Evolutionary conservation across 1,140 invertebrate genomes (phyloP).

Genomic region (Probaryconus sp.): DNA sequence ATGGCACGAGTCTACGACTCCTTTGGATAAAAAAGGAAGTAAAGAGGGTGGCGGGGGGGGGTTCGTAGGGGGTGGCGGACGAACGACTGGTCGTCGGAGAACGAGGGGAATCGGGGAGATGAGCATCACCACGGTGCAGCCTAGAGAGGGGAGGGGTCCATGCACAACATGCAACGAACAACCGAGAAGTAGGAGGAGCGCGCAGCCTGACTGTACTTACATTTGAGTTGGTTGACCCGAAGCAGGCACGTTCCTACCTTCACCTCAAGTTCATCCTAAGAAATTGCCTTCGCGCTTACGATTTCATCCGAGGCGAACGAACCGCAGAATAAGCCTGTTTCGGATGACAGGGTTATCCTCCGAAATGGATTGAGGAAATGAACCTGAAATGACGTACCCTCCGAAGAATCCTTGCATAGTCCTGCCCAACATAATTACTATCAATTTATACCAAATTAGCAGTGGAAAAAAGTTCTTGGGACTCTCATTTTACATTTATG

Average conservation of each 20-base stretch:
- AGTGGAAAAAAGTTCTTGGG: neutral
- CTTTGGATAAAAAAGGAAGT: conserved; percentile 55
- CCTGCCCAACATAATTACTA: conserved; percentile 11
- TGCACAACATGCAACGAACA: conserved; percentile 67
- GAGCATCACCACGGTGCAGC: conserved; percentile 38
- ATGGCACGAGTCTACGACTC: conserved; percentile 62
- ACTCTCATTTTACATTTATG: neutral
- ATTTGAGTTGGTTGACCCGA: conserved; percentile 77
- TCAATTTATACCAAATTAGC: conserved; percentile 24
- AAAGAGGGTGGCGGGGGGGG: conserved; percentile 2
- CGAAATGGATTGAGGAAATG: conserved; percentile 53
- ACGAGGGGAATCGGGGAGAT: conserved; percentile 36
- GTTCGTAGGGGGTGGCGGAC: conserved; percentile 41
- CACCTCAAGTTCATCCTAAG: conserved; percentile 71
- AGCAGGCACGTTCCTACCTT: conserved; percentile 72
- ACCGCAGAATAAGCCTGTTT: conserved; percentile 55
- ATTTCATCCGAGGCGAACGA: conserved; percentile 68
- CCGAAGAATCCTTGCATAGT: conserved; percentile 21
- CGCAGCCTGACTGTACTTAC: conserved; percentile 64
- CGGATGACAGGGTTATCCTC: conserved; percentile 54
- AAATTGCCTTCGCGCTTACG: conserved; percentile 73
- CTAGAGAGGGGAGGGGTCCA: conserved; percentile 61
- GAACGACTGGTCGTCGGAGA: conserved; percentile 31
- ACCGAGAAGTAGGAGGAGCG: conserved; percentile 61
- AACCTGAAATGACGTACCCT: conserved; percentile 32